These are phyloP conservation scores for Acrobasis repandana DNA, from an alignment of 2,888 invertebrate genomes.

Conservation along the genomic window DNA sequence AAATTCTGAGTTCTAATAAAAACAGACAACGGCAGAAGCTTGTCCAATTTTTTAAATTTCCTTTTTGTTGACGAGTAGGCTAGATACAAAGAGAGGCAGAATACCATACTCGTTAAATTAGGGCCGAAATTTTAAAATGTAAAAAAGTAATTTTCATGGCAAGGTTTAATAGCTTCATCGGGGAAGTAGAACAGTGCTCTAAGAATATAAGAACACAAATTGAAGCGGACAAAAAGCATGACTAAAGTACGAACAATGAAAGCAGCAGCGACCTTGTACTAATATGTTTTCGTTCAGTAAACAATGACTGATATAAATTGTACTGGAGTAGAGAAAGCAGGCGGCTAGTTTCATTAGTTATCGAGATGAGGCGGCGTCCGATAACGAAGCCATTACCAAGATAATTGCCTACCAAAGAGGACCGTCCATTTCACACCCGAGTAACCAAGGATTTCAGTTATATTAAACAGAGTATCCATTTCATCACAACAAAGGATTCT, in stretches of 20 bases:
- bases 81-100: too few relatives aligned
- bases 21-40: too few relatives aligned
- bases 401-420: constrained; percentile 61
- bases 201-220: constrained; percentile 18
- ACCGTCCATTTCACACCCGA: constrained; percentile 49
- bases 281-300: constrained; percentile 38
- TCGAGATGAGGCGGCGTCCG: constrained; percentile 60
- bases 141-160: too few relatives aligned
- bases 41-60: too few relatives aligned
- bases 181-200: constrained; percentile 9
- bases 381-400: constrained; percentile 69
- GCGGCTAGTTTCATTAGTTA: constrained; percentile 55
- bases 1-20: too few relatives aligned
- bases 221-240: constrained; percentile 26
- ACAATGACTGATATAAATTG: constrained; percentile 41
- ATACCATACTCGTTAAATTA: too few relatives aligned
- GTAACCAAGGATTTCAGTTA: constrained; percentile 7
- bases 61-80: too few relatives aligned
- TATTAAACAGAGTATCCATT: neutral
- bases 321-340: constrained; percentile 48
- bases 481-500: neutral
- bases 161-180: too few relatives aligned
- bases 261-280: constrained; percentile 22
- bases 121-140: too few relatives aligned
- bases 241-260: constrained; percentile 28